Evolutionary conservation across 2,888 invertebrate species (phyloP), one percentile per base, ranked within the genome.

Genomic region (Allacma fusca): DNA sequence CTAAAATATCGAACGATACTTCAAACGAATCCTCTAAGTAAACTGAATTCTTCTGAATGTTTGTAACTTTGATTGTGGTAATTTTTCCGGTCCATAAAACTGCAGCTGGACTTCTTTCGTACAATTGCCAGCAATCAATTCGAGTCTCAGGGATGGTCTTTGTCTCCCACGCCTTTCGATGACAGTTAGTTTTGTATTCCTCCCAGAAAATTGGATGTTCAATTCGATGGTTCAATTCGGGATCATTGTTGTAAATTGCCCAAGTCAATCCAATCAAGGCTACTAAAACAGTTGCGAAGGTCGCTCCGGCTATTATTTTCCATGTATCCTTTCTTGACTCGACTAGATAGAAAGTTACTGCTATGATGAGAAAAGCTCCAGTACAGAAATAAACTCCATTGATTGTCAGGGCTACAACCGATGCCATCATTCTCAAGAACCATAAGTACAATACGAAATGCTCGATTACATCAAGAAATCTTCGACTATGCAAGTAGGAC

Each of bases 31-130:
- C 67, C 26, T 50, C 71, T 9, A 13, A 13, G 40, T 40, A 13
- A 9, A 5, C 13, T 13, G 7, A 23, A 44, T 23, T 21, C n/a
- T 34, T 4, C 9, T 43, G 28, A 34, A 72, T 26, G 59, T 62
- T 19, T 12, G 12, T 26, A 43, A 81, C 73, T 78, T 82, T 80
- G 1, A 83, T 79, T 23, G 76, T 59, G 28, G 80, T 75, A 34
- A 84, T 76, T 65, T 78, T 77, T 16, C 82, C 83, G 29, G 76
- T 79, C 84, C 84, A 84, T 34, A 77, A 76, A 1, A 84, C 81
- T 26, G 75, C 59, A 29, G 75, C 40, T 13, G 70, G 76, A 28
- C 0, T 62, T 0, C 28, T 57, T 23, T 64, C 67, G 34, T 83
- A 83, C 29, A 81, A 77, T 21, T 29, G 23, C 24, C 71, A 77